Percentiles rank a stretch among this genome's conserved stretches.
Evolutionary conservation across 2,888 invertebrate genomes (phyloP).

Genomic region (Drosophila atripex): DNA sequence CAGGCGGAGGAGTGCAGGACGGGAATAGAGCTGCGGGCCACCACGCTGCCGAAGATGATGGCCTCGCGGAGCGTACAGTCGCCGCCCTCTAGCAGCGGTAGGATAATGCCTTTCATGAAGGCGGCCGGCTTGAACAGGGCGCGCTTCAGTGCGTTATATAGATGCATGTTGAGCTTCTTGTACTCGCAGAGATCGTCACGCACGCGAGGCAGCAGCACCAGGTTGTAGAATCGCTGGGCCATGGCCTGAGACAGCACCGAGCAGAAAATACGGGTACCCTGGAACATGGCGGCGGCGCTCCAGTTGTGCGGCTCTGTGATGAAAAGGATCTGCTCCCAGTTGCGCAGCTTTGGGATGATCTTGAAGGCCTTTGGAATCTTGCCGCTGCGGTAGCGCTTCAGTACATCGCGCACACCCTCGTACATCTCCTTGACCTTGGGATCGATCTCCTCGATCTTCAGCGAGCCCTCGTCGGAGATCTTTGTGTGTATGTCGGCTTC

Average conservation of each 20-base stretch:
- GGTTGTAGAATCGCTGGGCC: conserved; percentile 97
- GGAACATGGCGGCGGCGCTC: conserved; percentile 99
- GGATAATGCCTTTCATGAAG: conserved; percentile 96
- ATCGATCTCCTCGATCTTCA: conserved; percentile 93
- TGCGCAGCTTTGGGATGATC: conserved; percentile 94
- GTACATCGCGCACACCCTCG: conserved; percentile 93
- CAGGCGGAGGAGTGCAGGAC: conserved; percentile 97
- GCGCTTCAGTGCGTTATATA: conserved; percentile 96
- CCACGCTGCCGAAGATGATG: conserved; percentile 95
- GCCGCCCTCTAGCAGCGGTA: conserved; percentile 92
- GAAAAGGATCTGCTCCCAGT: conserved; percentile 97
- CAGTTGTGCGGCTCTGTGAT: conserved; percentile 96
- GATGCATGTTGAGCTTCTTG: conserved; percentile 97
- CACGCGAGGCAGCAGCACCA: conserved; percentile 95
- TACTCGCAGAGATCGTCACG: conserved; percentile 98
- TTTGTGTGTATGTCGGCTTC: conserved; percentile 94
- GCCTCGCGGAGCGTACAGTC: conserved; percentile 98
- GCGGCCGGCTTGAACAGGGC: conserved; percentile 98
- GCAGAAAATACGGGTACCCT: conserved; percentile 93
- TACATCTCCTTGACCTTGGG: conserved; percentile 93
- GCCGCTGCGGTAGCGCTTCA: conserved; percentile 95
- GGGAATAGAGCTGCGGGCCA: conserved; percentile 96
- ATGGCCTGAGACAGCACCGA: conserved; percentile 97
- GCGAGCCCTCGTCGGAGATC: conserved; percentile 89
- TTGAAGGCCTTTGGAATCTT: conserved; percentile 99